Base-by-base conservation (phyloP, 2,888 invertebrate genomes). In the Ferrisia virgata region DNA sequence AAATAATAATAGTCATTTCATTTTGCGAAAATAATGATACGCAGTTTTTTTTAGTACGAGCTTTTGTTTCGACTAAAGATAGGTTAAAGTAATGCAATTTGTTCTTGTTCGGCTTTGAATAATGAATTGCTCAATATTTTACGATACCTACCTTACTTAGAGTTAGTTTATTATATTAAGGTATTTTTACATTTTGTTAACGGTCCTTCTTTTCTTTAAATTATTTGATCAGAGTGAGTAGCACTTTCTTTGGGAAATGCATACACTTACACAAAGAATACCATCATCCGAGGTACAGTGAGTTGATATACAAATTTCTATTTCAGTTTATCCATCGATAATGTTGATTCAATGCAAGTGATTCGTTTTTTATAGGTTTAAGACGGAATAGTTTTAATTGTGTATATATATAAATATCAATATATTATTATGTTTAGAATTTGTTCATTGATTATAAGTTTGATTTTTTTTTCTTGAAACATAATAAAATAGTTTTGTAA, bases 381-480 rank as follows among this genome's bases (percentile, higher is more conserved):
- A 36, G 72, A 36, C 72, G 72, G 18, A 76, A 6, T 76, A 36
- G 22, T 76, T 36, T 76, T 76, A 76, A 76, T 76, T 76, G 36
- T 72, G 36, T 76, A 76, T 76, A 76, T 76, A 76, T 76, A 76
- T 76, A 76, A 76, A 76, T 76, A 76, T 76, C 72, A n/a, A 76
- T 76, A 69, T 15, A 36, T 76, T 76, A 76, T 76, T 76, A 33
- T 11, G 28, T 76, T 76, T 76, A 76, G 72, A 36, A 76, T 36
- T 76, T 76, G 72, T 76, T 76, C 72, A 76, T 76, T 76, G 36
- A 76, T 76, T 76, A n/a, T 76, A 76, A 76, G 72, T 76, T 76
- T 36, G 33, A 76, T 76, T 76, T 76, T 76, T 76, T 76, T 36
- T 58, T 58, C 58, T 76, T 76, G 72, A 76, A 76, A 76, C 72